Evolutionary conservation across 2,888 invertebrate genomes (phyloP).

Genomic region (Melinaea menophilus): DNA sequence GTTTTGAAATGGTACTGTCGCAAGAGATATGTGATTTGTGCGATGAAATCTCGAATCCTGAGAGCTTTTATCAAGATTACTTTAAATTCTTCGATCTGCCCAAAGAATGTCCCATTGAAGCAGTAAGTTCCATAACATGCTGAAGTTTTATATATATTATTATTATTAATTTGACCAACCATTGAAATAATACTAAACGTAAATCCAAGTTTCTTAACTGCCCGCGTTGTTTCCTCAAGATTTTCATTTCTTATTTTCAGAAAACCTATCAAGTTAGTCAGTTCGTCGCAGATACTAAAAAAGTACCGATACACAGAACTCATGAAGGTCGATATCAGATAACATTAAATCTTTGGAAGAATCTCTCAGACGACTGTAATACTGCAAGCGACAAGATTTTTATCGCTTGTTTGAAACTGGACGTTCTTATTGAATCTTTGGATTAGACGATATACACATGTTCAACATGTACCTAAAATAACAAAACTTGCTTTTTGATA

Average conservation of each 20-base stretch:
- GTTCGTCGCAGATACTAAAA: conserved; percentile 41
- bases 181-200: neutral
- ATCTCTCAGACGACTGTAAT: conserved; percentile 39
- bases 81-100: conserved; percentile 48
- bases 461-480: too few relatives aligned
- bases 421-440: conserved; percentile 46
- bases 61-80: conserved; percentile 42
- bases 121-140: conserved; percentile 40
- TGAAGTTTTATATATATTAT: neutral
- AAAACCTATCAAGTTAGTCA: conserved; percentile 43
- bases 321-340: conserved; percentile 47
- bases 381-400: conserved; percentile 32
- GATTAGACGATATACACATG: neutral
- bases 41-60: conserved; percentile 39
- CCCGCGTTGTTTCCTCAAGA: neutral
- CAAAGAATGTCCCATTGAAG: conserved; percentile 44
- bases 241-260: conserved; percentile 34
- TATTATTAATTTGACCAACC: neutral
- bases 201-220: neutral
- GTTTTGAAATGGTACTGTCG: conserved; percentile 40
- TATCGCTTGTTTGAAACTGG: conserved; percentile 42
- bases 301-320: conserved; percentile 45
- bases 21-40: conserved; percentile 52
- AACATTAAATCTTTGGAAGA: conserved; percentile 40
- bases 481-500: too few relatives aligned